A percentile compares a stretch with the other conserved stretches of the same genome.
Evolutionary conservation across 1,140 invertebrate species (phyloP).

Genomic region (Apis mellifera): Amel_HAv3.1 CM009933.2:7921501-7922000

Average conservation of each 20-base stretch:
- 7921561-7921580: neutral
- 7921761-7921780: neutral
- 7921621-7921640: neutral
- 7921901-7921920: too few relatives aligned
- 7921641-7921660: constrained; percentile 4
- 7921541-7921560: too few relatives aligned
- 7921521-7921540: too few relatives aligned
- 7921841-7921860: too few relatives aligned
- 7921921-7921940: too few relatives aligned
- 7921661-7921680: neutral
- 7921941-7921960: too few relatives aligned
- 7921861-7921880: too few relatives aligned
- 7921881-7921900: too few relatives aligned
- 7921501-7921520: too few relatives aligned
- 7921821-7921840: neutral
- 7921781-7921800: neutral
- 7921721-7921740: constrained; percentile 28
- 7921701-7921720: constrained; percentile 10
- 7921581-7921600: neutral
- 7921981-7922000: too few relatives aligned
- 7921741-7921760: constrained; percentile 33
- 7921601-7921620: neutral
- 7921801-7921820: neutral
- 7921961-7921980: too few relatives aligned
- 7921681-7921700: constrained; percentile 10